Evolutionary conservation across 1,140 invertebrate genomes (phyloP).

Genomic region (Cyphomyrmex costatus): DNA sequence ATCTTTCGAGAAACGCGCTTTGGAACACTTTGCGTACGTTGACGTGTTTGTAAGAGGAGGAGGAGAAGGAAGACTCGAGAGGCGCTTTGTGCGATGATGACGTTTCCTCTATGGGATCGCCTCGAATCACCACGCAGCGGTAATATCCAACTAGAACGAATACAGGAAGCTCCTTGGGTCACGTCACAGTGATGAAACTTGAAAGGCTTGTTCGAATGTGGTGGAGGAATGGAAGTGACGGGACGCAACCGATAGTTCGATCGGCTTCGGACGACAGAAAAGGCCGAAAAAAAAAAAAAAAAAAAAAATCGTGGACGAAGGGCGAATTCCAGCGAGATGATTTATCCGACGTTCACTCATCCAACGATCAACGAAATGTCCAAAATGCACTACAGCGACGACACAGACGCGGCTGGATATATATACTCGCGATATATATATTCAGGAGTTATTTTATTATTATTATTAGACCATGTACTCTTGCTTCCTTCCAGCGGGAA

Average conservation of each 20-base stretch:
- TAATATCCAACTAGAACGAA: constrained; percentile 25
- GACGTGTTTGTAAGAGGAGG: constrained; percentile 78
- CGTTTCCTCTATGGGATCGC: constrained; percentile 58
- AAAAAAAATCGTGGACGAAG: constrained; percentile 20
- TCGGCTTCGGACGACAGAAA: constrained; percentile 3
- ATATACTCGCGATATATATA: constrained; percentile 26
- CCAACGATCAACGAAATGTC: constrained; percentile 63
- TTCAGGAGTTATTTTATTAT: constrained; percentile 70
- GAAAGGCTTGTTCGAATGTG: constrained; percentile 45
- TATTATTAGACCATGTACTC: constrained; percentile 70
- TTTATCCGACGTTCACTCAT: constrained; percentile 43
- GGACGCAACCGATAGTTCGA: not conserved
- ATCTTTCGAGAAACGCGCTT: constrained; percentile 78
- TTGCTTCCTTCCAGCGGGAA: constrained; percentile 69
- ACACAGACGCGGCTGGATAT: constrained; percentile 35
- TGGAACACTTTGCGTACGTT: constrained; percentile 82
- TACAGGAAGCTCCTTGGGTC: constrained; percentile 30
- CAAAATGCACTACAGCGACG: constrained; percentile 51
- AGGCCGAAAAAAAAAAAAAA: constrained; percentile 5
- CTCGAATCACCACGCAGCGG: constrained; percentile 56
- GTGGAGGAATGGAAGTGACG: constrained; percentile 51
- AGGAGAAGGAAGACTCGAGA: constrained; percentile 18
- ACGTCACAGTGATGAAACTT: constrained; percentile 26
- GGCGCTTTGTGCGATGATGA: constrained; percentile 66
- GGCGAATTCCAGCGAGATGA: not conserved